Evolutionary conservation across 1,140 invertebrate genomes (phyloP).

Genomic region (Drosophila cardini): DNA sequence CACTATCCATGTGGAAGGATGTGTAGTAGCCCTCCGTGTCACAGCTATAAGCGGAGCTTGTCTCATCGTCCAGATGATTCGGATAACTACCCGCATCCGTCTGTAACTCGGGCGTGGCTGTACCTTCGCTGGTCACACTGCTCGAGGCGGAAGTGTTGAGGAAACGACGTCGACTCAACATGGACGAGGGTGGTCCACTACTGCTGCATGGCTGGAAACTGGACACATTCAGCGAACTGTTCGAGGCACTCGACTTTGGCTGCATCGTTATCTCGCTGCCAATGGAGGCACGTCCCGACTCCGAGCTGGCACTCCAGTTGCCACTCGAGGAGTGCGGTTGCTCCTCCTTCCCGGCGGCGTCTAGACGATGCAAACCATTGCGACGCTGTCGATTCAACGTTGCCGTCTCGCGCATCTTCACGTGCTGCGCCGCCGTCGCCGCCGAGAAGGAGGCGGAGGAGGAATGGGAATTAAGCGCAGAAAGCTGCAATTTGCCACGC

Average conservation of each 20-base stretch:
- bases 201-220: slow-evolving; percentile 86
- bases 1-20: slow-evolving; percentile 98
- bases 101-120: slow-evolving; percentile 92
- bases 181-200: slow-evolving; percentile 88
- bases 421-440: slow-evolving; percentile 76
- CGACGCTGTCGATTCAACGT: slow-evolving; percentile 86
- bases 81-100: slow-evolving; percentile 87
- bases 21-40: slow-evolving; percentile 99
- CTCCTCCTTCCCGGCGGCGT: slow-evolving; percentile 87
- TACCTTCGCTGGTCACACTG: slow-evolving; percentile 93
- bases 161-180: slow-evolving; percentile 88
- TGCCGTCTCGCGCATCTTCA: slow-evolving; percentile 90
- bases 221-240: slow-evolving; percentile 87
- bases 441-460: too few species aligned
- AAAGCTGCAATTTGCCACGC: slow-evolving; percentile 72
- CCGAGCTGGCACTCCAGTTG: slow-evolving; percentile 96
- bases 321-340: slow-evolving; percentile 95
- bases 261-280: slow-evolving; percentile 93
- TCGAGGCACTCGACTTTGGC: slow-evolving; percentile 89
- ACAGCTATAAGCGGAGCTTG: slow-evolving; percentile 96
- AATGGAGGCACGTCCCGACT: slow-evolving; percentile 93
- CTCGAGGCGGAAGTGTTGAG: slow-evolving; percentile 91
- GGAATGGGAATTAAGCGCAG: slow-evolving; percentile 8
- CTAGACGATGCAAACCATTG: slow-evolving; percentile 85
- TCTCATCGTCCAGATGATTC: slow-evolving; percentile 91